Conservation (phyloP, 2,888 invertebrate genomes). For the Dendrolimus houi region DNA sequence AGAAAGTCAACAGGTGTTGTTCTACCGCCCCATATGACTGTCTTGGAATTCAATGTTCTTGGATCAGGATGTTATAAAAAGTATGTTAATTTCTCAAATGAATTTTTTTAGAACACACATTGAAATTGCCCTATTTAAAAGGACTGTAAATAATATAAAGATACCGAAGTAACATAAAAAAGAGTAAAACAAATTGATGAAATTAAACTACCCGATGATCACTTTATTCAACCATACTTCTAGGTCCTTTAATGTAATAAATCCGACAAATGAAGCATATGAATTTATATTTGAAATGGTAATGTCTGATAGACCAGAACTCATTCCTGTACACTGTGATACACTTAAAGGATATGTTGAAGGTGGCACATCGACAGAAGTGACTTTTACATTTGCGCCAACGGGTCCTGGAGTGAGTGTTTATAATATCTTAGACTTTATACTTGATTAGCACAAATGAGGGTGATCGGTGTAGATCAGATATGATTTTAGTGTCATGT, state of each 20-base stretch:
- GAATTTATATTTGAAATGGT: slow-evolving; percentile 75
- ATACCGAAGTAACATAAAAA: neutral
- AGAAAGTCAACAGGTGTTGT: slow-evolving; percentile 53
- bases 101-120: too few relatives aligned
- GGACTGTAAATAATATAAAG: neutral
- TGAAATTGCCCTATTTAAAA: neutral
- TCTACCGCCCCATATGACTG: slow-evolving; percentile 61
- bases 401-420: slow-evolving; percentile 71
- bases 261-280: slow-evolving; percentile 79
- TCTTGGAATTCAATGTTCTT: slow-evolving; percentile 80
- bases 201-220: too few relatives aligned
- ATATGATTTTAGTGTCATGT: too few relatives aligned
- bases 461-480: too few relatives aligned
- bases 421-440: neutral
- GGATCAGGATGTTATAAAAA: slow-evolving; percentile 77
- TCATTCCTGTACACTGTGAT: slow-evolving; percentile 77
- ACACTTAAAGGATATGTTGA: slow-evolving; percentile 75
- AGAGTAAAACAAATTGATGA: too few relatives aligned
- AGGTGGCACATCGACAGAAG: slow-evolving; percentile 74
- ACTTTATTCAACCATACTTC: slow-evolving; percentile 13
- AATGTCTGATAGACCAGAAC: slow-evolving; percentile 51
- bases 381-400: slow-evolving; percentile 80
- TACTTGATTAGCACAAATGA: too few relatives aligned
- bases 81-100: slow-evolving; percentile 27
- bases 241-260: slow-evolving; percentile 79